These are phyloP conservation scores for Spodoptera littoralis DNA, from an alignment of 2,888 invertebrate genomes.

Conservation along the genomic window DNA sequence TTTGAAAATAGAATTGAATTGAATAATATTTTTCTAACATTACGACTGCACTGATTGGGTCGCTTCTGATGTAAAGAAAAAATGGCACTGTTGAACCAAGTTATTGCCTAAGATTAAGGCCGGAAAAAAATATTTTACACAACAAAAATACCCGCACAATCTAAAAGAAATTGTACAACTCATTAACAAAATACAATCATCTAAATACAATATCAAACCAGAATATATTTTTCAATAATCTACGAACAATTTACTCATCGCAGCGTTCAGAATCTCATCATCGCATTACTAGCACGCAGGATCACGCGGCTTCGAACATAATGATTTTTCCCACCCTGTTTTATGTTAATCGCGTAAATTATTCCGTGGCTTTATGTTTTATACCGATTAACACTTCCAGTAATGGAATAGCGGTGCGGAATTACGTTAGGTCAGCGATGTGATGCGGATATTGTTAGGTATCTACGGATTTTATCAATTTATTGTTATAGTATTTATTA, in stretches of 20 bases:
- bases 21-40: too few species aligned
- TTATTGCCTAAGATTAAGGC: too few species aligned
- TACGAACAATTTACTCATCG: constrained; percentile 1
- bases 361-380: constrained; percentile 72
- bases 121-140: too few species aligned
- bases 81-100: too few species aligned
- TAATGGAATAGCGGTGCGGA: constrained; percentile 70
- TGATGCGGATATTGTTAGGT: constrained; percentile 44
- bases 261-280: constrained; percentile 48
- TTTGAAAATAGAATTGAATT: too few species aligned
- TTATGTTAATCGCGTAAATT: constrained; percentile 72
- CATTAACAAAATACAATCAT: not conserved
- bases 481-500: constrained; percentile 8
- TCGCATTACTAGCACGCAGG: constrained; percentile 52
- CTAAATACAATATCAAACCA: not conserved
- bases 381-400: constrained; percentile 79
- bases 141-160: too few species aligned
- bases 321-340: constrained; percentile 73
- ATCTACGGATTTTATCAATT: constrained; percentile 28
- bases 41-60: too few species aligned
- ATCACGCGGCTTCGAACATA: constrained; percentile 54
- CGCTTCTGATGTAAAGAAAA: too few species aligned
- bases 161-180: too few species aligned
- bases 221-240: not conserved
- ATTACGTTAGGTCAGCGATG: constrained; percentile 63